Percentiles rank a stretch among this genome's conserved stretches.
Evolutionary conservation across 2,888 invertebrate species (phyloP).

Genomic region (Pammene aurita): DNA sequence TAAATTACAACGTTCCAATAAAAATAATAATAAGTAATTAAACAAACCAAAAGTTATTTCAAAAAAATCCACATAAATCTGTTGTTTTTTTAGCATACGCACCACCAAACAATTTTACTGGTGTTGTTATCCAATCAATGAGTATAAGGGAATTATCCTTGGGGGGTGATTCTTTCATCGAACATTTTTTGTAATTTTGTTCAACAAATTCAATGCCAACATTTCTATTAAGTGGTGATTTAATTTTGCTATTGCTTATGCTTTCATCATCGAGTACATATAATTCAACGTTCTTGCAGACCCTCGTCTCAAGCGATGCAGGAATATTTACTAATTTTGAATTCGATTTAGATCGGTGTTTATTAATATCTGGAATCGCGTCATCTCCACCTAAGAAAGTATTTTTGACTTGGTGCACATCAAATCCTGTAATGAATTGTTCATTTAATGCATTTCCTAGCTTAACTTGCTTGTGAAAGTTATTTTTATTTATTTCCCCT

Average conservation of each 20-base stretch:
- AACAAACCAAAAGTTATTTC: slow-evolving; percentile 22
- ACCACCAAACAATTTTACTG: slow-evolving; percentile 87
- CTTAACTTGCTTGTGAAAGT: slow-evolving; percentile 69
- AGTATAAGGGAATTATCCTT: slow-evolving; percentile 63
- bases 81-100: slow-evolving; percentile 84
- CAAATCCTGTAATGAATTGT: slow-evolving; percentile 58
- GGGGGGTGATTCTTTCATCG: slow-evolving; percentile 61
- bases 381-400: slow-evolving; percentile 71
- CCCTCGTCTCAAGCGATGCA: slow-evolving; percentile 58
- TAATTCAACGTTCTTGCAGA: slow-evolving; percentile 69
- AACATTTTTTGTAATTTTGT: slow-evolving; percentile 72
- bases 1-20: neutral
- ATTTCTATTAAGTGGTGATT: slow-evolving; percentile 69
- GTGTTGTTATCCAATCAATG: slow-evolving; percentile 86
- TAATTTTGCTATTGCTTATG: slow-evolving; percentile 64
- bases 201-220: slow-evolving; percentile 66
- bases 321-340: slow-evolving; percentile 53
- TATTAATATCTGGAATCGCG: slow-evolving; percentile 68
- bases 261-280: slow-evolving; percentile 68
- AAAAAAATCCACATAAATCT: slow-evolving; percentile 84
- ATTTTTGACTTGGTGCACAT: slow-evolving; percentile 60
- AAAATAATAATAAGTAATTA: neutral
- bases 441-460: slow-evolving; percentile 75
- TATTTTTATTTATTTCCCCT: slow-evolving; percentile 44
- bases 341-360: slow-evolving; percentile 66